phyloP scores from a whole-genome alignment of 2,113 vertebrate species.

The Sakesphorus luctuosus region DNA sequence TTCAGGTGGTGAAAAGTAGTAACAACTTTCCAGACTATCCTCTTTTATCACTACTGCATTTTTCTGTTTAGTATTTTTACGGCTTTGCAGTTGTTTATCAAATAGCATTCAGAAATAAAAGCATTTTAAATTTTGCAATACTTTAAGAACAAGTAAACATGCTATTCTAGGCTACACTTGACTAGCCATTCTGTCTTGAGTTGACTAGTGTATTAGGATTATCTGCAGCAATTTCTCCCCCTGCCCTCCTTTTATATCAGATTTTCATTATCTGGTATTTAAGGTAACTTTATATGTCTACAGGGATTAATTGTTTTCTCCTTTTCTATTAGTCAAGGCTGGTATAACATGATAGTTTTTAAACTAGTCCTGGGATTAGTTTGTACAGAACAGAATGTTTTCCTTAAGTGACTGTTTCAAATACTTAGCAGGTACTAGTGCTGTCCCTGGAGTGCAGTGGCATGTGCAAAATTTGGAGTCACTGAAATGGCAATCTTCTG shows the following conservation, averaged over 20 bases:
- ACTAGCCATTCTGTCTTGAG: neutral
- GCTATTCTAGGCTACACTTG: too few species aligned
- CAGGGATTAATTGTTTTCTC: neutral
- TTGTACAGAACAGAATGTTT: neutral
- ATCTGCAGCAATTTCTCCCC: neutral
- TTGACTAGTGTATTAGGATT: neutral
- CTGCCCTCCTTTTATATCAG: rapidly evolving
- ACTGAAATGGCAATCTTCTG: neutral
- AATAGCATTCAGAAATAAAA: neutral
- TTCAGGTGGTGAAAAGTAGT: neutral
- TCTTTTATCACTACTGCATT: neutral
- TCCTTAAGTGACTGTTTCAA: neutral
- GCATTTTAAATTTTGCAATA: neutral
- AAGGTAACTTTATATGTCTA: neutral
- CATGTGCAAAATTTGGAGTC: neutral
- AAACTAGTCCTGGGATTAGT: neutral
- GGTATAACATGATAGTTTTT: neutral
- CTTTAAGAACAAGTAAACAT: too few species aligned
- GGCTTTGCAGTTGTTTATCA: neutral
- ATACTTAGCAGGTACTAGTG: neutral
- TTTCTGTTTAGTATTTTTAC: neutral
- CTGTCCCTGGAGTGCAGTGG: neutral
- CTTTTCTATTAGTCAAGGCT: neutral
- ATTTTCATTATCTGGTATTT: neutral
- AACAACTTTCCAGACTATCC: neutral